phyloP scores from a whole-genome alignment of 2,888 invertebrate species.

The Nomada ruficornis region DNA sequence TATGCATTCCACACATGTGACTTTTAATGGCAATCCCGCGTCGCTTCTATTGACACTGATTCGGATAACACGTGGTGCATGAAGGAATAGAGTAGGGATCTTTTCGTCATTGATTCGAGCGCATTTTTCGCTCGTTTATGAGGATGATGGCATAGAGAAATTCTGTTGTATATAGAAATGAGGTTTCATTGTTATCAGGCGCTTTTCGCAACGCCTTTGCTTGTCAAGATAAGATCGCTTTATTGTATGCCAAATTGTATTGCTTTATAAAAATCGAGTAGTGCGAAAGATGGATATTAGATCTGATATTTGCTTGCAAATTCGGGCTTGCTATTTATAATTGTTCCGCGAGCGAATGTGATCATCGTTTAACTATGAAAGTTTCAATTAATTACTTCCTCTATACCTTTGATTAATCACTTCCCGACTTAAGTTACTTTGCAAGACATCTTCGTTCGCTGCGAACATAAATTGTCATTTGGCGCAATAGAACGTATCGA shows the following conservation, averaged over 20 bases:
- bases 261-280: background rate
- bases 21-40: conserved; percentile 76
- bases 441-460: conserved; percentile 19
- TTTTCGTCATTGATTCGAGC: conserved; percentile 8
- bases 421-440: conserved; percentile 51
- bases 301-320: conserved; percentile 3
- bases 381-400: conserved; percentile 62
- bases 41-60: conserved; percentile 74
- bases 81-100: conserved; percentile 10
- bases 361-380: conserved; percentile 53
- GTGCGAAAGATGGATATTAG: background rate
- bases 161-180: background rate
- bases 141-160: background rate
- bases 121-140: background rate
- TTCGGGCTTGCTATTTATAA: conserved; percentile 44
- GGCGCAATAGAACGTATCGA: background rate
- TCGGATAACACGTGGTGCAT: conserved; percentile 71
- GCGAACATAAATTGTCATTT: background rate
- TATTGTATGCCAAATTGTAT: background rate
- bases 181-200: background rate
- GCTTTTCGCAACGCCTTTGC: background rate
- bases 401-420: conserved; percentile 59
- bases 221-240: background rate
- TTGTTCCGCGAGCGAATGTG: conserved; percentile 45
- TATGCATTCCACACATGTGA: conserved; percentile 70